Evolutionary conservation across 2,797 vertebrate species (phyloP).

Genomic region (Muscicapa comitata): DNA sequence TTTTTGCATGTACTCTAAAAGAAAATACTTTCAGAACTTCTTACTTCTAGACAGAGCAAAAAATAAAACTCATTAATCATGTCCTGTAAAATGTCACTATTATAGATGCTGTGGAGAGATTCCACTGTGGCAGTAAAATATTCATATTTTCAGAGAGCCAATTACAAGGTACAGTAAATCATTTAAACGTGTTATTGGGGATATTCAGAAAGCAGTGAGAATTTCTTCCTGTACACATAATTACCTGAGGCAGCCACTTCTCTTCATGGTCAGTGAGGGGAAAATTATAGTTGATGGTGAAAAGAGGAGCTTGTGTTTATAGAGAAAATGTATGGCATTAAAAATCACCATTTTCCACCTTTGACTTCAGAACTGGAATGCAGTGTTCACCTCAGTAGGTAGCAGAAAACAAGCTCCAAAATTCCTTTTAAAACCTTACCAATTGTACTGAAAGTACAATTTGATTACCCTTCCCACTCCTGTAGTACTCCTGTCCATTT

Average conservation of each 20-base stretch:
- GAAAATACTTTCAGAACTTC: constrained; percentile 70
- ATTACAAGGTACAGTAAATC: constrained; percentile 83
- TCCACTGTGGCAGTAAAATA: constrained; percentile 76
- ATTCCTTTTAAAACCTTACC: background rate
- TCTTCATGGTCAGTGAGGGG: constrained; percentile 50
- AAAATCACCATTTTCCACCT: background rate
- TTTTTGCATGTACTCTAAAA: background rate
- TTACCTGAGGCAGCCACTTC: constrained; percentile 67
- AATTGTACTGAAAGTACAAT: background rate
- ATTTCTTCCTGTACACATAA: constrained; percentile 65
- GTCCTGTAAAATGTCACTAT: constrained; percentile 73
- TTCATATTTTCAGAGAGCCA: constrained; percentile 78
- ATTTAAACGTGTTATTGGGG: constrained; percentile 72
- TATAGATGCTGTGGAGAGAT: constrained; percentile 75
- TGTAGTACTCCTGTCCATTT: background rate
- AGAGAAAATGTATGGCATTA: background rate
- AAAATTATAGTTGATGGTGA: constrained; percentile 12
- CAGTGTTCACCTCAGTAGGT: background rate
- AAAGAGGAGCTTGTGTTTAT: background rate
- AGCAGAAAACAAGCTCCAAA: background rate
- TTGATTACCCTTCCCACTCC: background rate
- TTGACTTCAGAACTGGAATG: background rate
- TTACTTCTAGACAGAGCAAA: constrained; percentile 69
- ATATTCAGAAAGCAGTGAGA: constrained; percentile 69
- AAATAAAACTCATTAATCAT: constrained; percentile 74